These are phyloP conservation scores for Ophiothrix spiculata DNA, from an alignment of 35 echinoderm and acorn worm genomes.

Conservation along the genomic window DNA sequence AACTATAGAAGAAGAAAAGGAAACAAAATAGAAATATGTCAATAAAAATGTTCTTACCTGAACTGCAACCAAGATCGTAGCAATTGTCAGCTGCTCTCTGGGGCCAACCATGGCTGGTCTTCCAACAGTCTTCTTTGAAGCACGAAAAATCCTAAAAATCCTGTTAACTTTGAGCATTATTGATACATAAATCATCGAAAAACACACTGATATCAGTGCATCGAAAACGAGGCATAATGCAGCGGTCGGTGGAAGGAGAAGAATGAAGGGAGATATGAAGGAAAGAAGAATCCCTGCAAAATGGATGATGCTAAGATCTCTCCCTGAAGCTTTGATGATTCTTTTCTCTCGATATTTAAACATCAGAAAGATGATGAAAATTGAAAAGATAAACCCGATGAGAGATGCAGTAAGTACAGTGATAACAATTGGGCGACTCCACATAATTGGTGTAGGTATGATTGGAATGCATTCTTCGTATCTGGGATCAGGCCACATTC, in stretches of 20 bases:
- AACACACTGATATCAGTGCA: constrained; percentile 17
- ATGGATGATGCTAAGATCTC: constrained; percentile 45
- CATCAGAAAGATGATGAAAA: not conserved
- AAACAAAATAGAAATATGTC: no score
- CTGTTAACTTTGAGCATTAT: constrained; percentile 41
- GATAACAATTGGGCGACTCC: not conserved
- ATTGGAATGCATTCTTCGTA: constrained; percentile 20
- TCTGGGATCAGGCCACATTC: constrained; percentile 25
- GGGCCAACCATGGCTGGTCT: constrained; percentile 29
- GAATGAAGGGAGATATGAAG: not conserved
- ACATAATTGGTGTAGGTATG: not conserved
- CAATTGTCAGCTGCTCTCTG: constrained; percentile 36
- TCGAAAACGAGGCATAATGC: constrained; percentile 18
- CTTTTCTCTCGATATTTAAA: not conserved
- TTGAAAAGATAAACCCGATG: not conserved
- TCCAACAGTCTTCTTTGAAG: constrained; percentile 36
- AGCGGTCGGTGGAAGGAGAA: constrained; percentile 17
- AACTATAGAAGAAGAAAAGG: no score
- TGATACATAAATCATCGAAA: constrained; percentile 33
- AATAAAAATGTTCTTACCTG: constrained; percentile 53
- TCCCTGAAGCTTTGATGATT: constrained; percentile 42
- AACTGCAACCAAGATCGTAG: constrained; percentile 10
- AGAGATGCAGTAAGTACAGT: not conserved
- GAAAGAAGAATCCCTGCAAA: constrained; percentile 31
- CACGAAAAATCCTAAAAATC: constrained; percentile 45